Conservation (phyloP, 2,113 vertebrate genomes). For the Crotophaga sulcirostris region DNA sequence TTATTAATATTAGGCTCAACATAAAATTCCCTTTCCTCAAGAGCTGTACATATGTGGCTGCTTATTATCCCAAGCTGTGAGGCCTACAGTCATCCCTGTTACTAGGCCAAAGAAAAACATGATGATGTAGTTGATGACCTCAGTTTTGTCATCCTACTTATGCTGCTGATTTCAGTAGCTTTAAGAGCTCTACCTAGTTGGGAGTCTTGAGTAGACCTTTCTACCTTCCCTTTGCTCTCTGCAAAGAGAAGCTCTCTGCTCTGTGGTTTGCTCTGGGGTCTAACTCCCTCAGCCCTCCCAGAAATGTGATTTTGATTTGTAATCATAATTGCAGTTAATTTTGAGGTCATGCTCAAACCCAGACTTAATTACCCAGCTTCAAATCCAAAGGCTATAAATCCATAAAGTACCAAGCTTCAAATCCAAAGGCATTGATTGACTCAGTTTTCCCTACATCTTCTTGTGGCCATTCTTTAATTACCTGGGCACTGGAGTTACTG, state of each 20-base stretch:
- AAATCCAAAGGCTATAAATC: neutral
- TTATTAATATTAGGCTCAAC: neutral
- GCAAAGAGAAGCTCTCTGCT: too few species aligned
- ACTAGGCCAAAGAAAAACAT: neutral
- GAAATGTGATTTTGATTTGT: neutral
- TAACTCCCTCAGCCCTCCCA: neutral
- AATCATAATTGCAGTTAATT: neutral
- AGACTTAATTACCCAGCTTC: neutral
- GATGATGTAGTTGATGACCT: neutral
- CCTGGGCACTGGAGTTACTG: neutral
- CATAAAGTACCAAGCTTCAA: neutral
- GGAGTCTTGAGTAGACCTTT: neutral
- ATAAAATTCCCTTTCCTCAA: neutral
- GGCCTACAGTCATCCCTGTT: neutral
- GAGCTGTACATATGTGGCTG: neutral
- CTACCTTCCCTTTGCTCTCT: neutral
- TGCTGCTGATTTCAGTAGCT: neutral
- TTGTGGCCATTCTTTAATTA: neutral
- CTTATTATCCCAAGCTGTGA: neutral
- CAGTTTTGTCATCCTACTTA: neutral
- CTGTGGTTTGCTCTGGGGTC: neutral
- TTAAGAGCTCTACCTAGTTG: neutral
- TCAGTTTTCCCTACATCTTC: neutral
- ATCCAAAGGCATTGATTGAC: neutral
- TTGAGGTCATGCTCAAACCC: neutral